These are phyloP conservation scores for Blennius ocellaris DNA, from an alignment of 2,113 vertebrate species.

Conservation along the genomic window DNA sequence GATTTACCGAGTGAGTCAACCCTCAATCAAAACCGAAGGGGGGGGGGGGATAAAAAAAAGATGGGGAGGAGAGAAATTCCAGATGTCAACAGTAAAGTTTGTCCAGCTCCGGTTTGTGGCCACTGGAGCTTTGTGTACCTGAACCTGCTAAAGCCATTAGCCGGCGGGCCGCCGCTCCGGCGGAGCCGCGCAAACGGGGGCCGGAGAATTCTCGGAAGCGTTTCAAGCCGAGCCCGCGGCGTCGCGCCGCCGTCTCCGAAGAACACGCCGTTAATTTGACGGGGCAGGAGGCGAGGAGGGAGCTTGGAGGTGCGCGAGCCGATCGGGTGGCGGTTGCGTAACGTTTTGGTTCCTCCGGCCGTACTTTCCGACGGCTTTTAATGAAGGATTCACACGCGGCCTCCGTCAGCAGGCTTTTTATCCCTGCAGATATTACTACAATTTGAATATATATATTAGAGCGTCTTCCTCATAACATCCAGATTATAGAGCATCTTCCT, in stretches of 20 bases:
- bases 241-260: constrained; percentile 10
- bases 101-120: constrained; percentile 81
- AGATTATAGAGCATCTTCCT: too few species aligned
- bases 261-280: constrained; percentile 51
- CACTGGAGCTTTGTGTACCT: constrained; percentile 83
- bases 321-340: too few species aligned
- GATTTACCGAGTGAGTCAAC: constrained; percentile 69
- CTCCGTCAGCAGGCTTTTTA: too few species aligned
- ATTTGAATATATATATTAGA: too few species aligned
- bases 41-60: constrained; percentile 65
- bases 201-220: constrained; percentile 84
- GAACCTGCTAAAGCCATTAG: constrained; percentile 85
- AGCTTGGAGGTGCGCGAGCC: not conserved
- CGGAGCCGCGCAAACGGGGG: constrained; percentile 68
- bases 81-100: constrained; percentile 87
- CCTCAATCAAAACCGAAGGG: constrained; percentile 67
- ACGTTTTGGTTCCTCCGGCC: too few species aligned
- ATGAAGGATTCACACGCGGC: too few species aligned
- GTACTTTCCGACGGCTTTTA: too few species aligned
- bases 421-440: too few species aligned
- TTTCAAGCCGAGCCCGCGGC: constrained; percentile 66
- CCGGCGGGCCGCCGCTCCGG: constrained; percentile 60
- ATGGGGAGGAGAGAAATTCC: constrained; percentile 81
- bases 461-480: too few species aligned
- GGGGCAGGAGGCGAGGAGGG: constrained; percentile 30